These are phyloP conservation scores for Ptychochromis oligacanthus DNA, from an alignment of 2,113 vertebrate species.

Conservation along the genomic window DNA sequence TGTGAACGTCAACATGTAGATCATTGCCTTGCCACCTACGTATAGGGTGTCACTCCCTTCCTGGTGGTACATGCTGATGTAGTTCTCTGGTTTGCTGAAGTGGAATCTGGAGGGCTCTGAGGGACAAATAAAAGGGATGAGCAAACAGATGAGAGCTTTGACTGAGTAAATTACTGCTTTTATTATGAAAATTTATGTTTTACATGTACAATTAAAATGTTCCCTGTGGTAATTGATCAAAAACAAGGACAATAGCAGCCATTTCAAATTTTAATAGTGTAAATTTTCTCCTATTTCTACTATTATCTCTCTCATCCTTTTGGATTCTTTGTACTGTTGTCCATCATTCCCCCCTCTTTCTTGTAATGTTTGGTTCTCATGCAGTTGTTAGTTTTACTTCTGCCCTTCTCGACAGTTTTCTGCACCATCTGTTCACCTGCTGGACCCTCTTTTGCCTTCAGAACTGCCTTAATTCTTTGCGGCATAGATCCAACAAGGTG, in stretches of 20 bases:
- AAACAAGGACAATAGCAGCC: neutral
- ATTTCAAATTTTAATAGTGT: neutral
- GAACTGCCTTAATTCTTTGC: neutral
- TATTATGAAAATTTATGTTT: neutral
- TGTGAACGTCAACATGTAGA: constrained; percentile 79
- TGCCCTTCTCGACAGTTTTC: neutral
- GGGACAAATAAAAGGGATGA: constrained; percentile 12
- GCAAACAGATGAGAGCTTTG: neutral
- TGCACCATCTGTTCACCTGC: neutral
- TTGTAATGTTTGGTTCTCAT: neutral
- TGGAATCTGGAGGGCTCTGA: constrained; percentile 77
- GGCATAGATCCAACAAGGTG: accelerated
- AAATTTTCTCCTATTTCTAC: accelerated
- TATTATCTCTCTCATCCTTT: neutral
- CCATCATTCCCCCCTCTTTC: neutral
- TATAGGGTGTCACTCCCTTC: constrained; percentile 77
- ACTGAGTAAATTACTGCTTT: neutral
- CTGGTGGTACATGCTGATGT: constrained; percentile 80
- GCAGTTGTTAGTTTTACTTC: neutral
- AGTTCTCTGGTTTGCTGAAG: constrained; percentile 77
- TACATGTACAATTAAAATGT: neutral
- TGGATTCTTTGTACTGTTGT: neutral
- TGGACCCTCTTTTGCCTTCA: neutral
- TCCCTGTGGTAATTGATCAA: neutral
- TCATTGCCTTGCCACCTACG: constrained; percentile 76